Base-by-base conservation (phyloP, 2,797 vertebrate genomes). In the Enteromius argenteus region DNA sequence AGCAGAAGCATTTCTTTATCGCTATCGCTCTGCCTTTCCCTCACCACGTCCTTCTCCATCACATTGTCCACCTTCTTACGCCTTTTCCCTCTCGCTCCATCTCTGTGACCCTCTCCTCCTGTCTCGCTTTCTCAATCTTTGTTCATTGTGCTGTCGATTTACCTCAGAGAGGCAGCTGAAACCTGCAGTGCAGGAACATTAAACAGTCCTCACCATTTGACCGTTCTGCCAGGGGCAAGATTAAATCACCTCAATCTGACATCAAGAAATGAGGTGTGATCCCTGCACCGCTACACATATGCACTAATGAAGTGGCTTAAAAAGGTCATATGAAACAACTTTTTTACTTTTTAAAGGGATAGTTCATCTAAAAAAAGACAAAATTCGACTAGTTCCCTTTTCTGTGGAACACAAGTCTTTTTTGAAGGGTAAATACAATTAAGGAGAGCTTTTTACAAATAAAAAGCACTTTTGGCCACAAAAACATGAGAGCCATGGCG, bases 1-100 rank as follows among this genome's bases (percentile, higher is more conserved):
- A 85, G 23, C 51, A 80, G 85, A 64, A 75, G 75, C 81, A 84
- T 75, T 80, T 81, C 81, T 84, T 44, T 19, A 58, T 66, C 72
- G 0, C 46, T 37, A 44, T 58, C 21, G 23, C 44, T 44, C 32
- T 51, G 42, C 27, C 19, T 84, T 84, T 84, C 56, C n/a, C 42
- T 73, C 42, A 1, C 3, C 44, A 19, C 3, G 39, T 62, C 39
- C 13, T 81, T 83, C 51, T 71, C 53, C 27, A 49, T 83, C 60
- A 44, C 21, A 60, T 49, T 83, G 56, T 42, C 56, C 32, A 42
- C 53, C 44, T 66, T 62, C 39, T 69, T 10, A 49, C 0, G 11
- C 19, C 15, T 77, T 71, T 35, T 64, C 19, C 27, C 42, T 32
- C 73, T 68, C 62, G 32, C 66, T 72, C 51, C 32, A 10, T 72